Percentiles rank a stretch among this genome's conserved stretches.
Evolutionary conservation across 53 echinoderm and acorn worm species (phyloP).

Genomic region (Mesocentrotus franciscanus): DNA sequence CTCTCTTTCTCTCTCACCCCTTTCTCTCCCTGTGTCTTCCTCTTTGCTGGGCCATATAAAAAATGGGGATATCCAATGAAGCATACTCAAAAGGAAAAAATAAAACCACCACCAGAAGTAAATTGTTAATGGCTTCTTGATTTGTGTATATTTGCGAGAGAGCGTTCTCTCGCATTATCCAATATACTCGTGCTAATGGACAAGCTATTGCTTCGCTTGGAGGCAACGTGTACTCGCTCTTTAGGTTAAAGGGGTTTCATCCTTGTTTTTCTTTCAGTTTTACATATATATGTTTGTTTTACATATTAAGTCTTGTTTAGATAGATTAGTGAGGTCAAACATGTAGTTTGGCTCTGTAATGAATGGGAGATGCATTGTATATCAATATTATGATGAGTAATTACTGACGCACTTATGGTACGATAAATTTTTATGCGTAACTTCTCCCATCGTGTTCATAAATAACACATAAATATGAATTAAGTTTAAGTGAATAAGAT

Average conservation of each 20-base stretch:
- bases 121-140: constrained; percentile 51
- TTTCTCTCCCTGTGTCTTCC: background rate
- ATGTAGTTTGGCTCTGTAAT: background rate
- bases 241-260: background rate
- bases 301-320: constrained; percentile 3
- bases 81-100: background rate
- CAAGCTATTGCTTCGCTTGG: background rate
- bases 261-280: background rate
- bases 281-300: background rate
- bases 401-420: background rate
- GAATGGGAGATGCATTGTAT: background rate
- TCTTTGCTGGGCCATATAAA: background rate
- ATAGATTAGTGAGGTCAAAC: constrained; percentile 3
- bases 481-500: background rate
- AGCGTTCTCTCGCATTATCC: constrained; percentile 1
- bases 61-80: background rate
- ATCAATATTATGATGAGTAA: background rate
- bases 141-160: constrained; percentile 49
- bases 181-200: constrained; percentile 19
- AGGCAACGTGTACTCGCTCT: background rate
- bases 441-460: background rate
- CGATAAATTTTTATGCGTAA: background rate
- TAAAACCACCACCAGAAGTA: constrained; percentile 36
- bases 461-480: background rate
- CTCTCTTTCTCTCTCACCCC: too few relatives aligned